These are phyloP conservation scores for Chaetorhynchus papuensis DNA, from an alignment of 2,113 vertebrate species.

Conservation along the genomic window DNA sequence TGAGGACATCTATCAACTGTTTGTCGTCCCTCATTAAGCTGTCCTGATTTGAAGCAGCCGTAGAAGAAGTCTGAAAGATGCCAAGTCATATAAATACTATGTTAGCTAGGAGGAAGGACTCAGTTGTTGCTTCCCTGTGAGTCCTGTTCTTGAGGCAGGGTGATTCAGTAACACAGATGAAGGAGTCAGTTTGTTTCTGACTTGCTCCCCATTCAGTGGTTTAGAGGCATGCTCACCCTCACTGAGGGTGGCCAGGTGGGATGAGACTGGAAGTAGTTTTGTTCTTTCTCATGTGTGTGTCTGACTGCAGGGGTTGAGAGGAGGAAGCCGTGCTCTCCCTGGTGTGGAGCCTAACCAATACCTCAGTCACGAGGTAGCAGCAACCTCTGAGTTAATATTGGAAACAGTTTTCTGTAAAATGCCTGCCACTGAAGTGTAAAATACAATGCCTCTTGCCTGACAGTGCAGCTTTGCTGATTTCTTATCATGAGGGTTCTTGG, in stretches of 20 bases:
- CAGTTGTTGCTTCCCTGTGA: neutral
- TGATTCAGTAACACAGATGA: neutral
- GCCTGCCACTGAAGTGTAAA: neutral
- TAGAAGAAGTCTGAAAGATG: neutral
- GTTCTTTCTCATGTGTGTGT: neutral
- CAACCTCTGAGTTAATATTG: neutral
- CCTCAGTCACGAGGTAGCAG: neutral
- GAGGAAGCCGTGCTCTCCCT: accelerated
- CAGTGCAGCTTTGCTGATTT: neutral
- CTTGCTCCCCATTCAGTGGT: neutral
- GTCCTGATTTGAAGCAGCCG: neutral
- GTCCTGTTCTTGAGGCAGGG: neutral
- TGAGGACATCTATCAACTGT: neutral
- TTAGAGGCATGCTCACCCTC: neutral
- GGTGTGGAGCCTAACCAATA: neutral
- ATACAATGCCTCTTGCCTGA: neutral
- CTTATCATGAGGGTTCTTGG: neutral
- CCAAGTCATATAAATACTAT: neutral
- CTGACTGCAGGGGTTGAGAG: neutral
- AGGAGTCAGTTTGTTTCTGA: neutral
- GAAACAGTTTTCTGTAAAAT: neutral
- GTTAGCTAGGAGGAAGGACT: neutral
- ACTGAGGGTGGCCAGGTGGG: accelerated
- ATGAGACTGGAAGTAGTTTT: neutral
- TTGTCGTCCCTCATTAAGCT: neutral